Evolutionary conservation across 2,797 vertebrate species (phyloP), one percentile per base, ranked within the genome.

Genomic region (Danio tinwini): DNA sequence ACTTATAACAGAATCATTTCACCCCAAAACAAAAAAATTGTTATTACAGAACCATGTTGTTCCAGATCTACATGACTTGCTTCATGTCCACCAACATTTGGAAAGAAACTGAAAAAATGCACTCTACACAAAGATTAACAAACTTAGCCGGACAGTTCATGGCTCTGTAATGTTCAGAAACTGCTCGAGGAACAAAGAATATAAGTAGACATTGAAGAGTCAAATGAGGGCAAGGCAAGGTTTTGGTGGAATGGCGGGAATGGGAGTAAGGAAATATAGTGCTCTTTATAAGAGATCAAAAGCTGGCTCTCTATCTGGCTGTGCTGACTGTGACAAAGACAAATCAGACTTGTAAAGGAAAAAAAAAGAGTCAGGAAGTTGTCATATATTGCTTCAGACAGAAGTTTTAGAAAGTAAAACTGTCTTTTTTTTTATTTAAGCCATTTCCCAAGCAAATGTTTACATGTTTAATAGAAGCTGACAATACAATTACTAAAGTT

Each of bases 271-370:
- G 58, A 79, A 50, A 72, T 52, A 68, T 76, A 9, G 6, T 47
- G 55, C 49, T 44, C 65, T 79, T 81, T 76, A 78, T 72, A 79
- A 61, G n/a, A 79, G 75, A 83, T 83, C 62, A 83, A 83, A 83
- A 69, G 53, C 58, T 74, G 53, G 71, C 47, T 59, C 65, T 68
- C 53, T 42, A 67, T 64, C 70, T 75, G 83, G 7, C 62, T 80
- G 74, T 58, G 53, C 65, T 47, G 71, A 81, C 70, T 85, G 74
- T 58, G 78, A 79, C 63, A 56, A 78, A 81, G 50, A 56, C 52
- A 65, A 80, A 82, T 81, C 74, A 78, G 55, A 71, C 72, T 49
- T 65, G 40, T 5, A 16, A 64, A 69, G 37, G 62, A 29, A 14
- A 76, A 78, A 59, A n/a, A n/a, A n/a, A n/a, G n/a, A 75, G 59